phyloP scores from a whole-genome alignment of 1,140 invertebrate species.

The Cotesia vestalis region DNA sequence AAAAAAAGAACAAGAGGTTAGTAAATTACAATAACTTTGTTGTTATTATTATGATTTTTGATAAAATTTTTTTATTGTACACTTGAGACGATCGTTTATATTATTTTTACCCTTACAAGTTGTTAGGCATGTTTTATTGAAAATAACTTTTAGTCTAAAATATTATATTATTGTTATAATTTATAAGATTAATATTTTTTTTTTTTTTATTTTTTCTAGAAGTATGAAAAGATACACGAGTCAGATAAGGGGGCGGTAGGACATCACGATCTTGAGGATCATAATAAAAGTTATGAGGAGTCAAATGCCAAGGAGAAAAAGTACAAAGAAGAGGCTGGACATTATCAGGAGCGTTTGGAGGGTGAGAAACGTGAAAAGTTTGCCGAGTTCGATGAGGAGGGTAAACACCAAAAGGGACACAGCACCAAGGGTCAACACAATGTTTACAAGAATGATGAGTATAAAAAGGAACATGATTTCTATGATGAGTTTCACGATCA shows the following conservation, averaged over 20 bases:
- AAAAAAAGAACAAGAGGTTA: constrained; percentile 55
- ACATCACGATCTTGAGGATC: constrained; percentile 55
- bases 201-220: constrained; percentile 42
- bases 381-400: constrained; percentile 68
- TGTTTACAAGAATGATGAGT: constrained; percentile 78
- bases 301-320: constrained; percentile 53
- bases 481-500: constrained; percentile 76
- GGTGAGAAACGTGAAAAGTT: constrained; percentile 58
- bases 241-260: constrained; percentile 57
- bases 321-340: constrained; percentile 56
- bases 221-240: constrained; percentile 58
- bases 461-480: constrained; percentile 77
- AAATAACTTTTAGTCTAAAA: background rate
- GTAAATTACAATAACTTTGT: too few relatives aligned
- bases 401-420: constrained; percentile 75
- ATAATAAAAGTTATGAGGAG: constrained; percentile 56
- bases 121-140: too few relatives aligned
- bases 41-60: too few relatives aligned
- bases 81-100: too few relatives aligned
- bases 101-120: too few relatives aligned
- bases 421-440: constrained; percentile 77
- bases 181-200: background rate
- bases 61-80: too few relatives aligned
- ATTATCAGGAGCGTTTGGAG: constrained; percentile 57
- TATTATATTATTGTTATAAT: background rate